Evolutionary conservation across 92 coral and sea anemone genomes (phyloP), one percentile per base, ranked within the genome.

Genomic region (Pocillopora grandis): DNA sequence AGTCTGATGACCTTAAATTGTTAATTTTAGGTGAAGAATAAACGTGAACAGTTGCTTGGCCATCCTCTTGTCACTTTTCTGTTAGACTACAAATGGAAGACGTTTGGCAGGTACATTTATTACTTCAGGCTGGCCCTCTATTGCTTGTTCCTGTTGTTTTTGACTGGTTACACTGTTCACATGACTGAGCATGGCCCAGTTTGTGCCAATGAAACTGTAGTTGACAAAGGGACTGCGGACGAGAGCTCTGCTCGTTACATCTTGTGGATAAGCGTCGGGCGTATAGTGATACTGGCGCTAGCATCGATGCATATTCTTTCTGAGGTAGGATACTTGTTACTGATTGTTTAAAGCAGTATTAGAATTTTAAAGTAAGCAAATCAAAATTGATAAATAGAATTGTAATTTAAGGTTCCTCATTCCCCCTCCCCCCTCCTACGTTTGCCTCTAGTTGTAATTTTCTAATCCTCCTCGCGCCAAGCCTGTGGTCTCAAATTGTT

Each of bases 61-160:
- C 99, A 96, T 76, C 99, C 99, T 1, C 74, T 96, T 21, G 95
- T 96, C 36, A 76, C 92, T 20, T 92, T 92, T 55, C 92, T 96
- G 18, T 90, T 96, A 16, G 80, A 90, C 55, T 85, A 88, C 91
- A 96, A 96, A 78, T 96, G 99, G 99, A 81, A 84, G 60, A 91
- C 71, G 67, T 96, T 84, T 73, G 99, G 98, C 23, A 98, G 97
- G 0, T 90, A 85, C 62, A 84, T 96, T 13, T 96, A 94, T 76
- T 96, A 96, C 89, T 42, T 85, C 42, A 96, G 92, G 76, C 89
- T 96, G 10, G 57, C 93, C 12, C 84, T 96, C 10, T 96, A 90
- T 67, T 72, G 90, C 63, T 23, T 92, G 35, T 91, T 94, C 72
- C 90, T 96, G 19, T 35, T 88, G 10, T 96, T 96, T 80, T 86